phyloP scores from a whole-genome alignment of 2,113 vertebrate species.

The Sylvia atricapilla region DNA sequence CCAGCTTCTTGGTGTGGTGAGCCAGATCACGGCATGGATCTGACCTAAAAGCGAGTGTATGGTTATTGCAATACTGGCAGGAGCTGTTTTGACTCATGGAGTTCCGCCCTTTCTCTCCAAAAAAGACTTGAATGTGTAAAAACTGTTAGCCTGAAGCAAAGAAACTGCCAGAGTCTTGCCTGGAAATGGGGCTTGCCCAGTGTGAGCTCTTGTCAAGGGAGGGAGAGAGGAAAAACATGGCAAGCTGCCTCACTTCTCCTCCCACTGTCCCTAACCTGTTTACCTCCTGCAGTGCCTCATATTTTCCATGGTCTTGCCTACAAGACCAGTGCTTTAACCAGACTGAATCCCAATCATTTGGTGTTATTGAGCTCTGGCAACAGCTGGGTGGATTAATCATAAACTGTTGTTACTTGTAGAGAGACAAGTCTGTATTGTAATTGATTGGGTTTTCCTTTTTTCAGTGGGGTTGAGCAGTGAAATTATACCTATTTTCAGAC shows the following conservation, averaged over 20 bases:
- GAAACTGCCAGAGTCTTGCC: neutral
- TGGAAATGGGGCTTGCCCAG: neutral
- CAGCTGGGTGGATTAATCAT: constrained; percentile 41
- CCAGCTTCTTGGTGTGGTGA: neutral
- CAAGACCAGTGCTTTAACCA: neutral
- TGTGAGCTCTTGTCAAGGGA: neutral
- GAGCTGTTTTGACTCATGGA: neutral
- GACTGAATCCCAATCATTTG: neutral
- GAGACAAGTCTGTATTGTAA: neutral
- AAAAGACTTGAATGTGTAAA: neutral
- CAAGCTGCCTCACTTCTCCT: neutral
- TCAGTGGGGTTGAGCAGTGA: neutral
- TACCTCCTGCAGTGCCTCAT: neutral
- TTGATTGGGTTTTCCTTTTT: constrained; percentile 1
- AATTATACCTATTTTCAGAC: neutral
- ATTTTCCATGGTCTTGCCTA: constrained; percentile 10
- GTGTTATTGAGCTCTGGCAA: neutral
- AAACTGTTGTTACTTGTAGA: neutral
- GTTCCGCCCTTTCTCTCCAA: constrained; percentile 13
- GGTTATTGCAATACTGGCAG: neutral
- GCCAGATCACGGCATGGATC: neutral
- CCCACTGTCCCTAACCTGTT: neutral
- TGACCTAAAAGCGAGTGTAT: neutral
- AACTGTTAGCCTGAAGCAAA: constrained; percentile 28
- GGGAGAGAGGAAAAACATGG: neutral